A percentile compares a stretch with the other conserved stretches of the same genome.
phyloP scores from a whole-genome alignment of 2,113 vertebrate species.

The Hemiscyllium ocellatum region DNA sequence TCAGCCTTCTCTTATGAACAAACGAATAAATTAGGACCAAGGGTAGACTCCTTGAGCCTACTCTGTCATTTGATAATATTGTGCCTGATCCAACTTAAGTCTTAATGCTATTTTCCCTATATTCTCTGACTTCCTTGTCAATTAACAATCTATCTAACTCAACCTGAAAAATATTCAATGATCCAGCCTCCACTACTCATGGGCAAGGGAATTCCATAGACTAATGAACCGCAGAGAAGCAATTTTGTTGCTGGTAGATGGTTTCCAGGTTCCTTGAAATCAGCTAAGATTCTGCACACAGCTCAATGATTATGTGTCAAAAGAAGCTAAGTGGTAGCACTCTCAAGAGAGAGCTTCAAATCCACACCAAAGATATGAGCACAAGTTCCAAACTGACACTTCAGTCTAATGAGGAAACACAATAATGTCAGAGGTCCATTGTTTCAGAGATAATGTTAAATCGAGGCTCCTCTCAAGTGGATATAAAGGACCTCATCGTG shows the following conservation, averaged over 20 bases:
- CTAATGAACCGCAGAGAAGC: too few species aligned
- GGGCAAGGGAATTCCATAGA: too few species aligned
- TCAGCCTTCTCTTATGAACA: neutral
- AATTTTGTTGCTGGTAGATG: neutral
- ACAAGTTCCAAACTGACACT: neutral
- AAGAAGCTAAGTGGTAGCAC: neutral
- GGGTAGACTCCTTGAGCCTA: too few species aligned
- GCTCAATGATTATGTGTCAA: neutral
- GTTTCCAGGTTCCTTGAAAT: neutral
- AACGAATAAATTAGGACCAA: too few species aligned
- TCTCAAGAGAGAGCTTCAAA: neutral
- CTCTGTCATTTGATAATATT: too few species aligned
- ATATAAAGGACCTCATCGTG: neutral
- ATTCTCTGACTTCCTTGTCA: too few species aligned
- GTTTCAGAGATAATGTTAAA: neutral
- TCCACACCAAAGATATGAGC: neutral
- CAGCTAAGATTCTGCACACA: neutral
- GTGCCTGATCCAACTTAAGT: too few species aligned
- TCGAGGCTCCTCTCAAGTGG: neutral
- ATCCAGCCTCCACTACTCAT: too few species aligned
- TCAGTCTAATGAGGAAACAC: neutral
- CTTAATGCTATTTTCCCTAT: too few species aligned
- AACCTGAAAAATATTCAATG: too few species aligned
- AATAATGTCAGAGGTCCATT: neutral
- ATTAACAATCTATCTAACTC: too few species aligned